phyloP scores from a whole-genome alignment of 2,888 invertebrate genomes.

The Microctonus hyperodae region DNA sequence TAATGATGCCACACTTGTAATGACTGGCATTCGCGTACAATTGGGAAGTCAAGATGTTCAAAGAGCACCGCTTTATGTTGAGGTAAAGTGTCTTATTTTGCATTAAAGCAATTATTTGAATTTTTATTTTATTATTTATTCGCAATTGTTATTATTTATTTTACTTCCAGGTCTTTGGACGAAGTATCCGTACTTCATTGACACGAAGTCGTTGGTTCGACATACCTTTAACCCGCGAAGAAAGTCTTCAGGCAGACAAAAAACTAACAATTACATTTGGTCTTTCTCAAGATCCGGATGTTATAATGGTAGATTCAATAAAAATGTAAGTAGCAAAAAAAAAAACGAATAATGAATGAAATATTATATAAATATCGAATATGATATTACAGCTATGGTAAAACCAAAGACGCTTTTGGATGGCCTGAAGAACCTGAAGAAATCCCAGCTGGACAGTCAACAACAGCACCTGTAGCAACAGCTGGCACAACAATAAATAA shows the following conservation, averaged over 20 bases:
- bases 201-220: conserved; percentile 92
- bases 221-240: conserved; percentile 92
- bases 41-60: conserved; percentile 85
- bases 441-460: conserved; percentile 59
- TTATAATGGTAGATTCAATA: conserved; percentile 92
- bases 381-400: conserved; percentile 91
- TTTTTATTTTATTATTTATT: conserved; percentile 1
- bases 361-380: no score
- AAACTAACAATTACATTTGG: conserved; percentile 85
- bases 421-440: conserved; percentile 98
- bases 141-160: conserved; percentile 51
- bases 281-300: conserved; percentile 85
- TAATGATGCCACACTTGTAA: conserved; percentile 86
- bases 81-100: conserved; percentile 62
- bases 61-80: conserved; percentile 79
- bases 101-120: conserved; percentile 15
- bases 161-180: conserved; percentile 70
- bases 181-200: conserved; percentile 75
- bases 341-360: background rate
- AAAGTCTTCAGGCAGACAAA: conserved; percentile 91
- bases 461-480: conserved; percentile 52
- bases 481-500: conserved; percentile 53
- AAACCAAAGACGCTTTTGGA: conserved; percentile 93
- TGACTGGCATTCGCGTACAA: conserved; percentile 86
- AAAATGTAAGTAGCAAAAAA: conserved; percentile 70